phyloP scores from a whole-genome alignment of 2,113 vertebrate species.

The Gambusia holbrooki region DNA sequence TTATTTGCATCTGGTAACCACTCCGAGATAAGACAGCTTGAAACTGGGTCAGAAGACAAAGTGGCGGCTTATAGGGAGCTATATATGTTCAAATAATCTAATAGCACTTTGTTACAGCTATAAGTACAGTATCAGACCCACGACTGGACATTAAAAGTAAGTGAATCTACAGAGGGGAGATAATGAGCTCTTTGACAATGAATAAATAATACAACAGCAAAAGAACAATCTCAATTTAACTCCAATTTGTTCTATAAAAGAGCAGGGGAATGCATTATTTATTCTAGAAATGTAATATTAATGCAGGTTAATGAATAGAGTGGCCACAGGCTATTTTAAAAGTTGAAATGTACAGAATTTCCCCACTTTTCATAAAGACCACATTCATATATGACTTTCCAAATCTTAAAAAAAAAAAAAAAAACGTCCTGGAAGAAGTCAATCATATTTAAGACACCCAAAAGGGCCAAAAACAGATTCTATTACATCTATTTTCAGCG shows the following conservation, averaged over 20 bases:
- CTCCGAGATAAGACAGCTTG: no score
- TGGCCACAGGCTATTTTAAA: slow-evolving; percentile 18
- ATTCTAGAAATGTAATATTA: slow-evolving; percentile 63
- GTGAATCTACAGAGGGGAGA: neutral
- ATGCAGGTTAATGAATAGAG: slow-evolving; percentile 64
- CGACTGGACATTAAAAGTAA: slow-evolving; percentile 27
- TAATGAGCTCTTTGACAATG: slow-evolving; percentile 39
- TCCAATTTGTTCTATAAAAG: slow-evolving; percentile 48
- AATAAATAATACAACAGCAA: slow-evolving; percentile 52
- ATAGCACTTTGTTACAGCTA: slow-evolving; percentile 9
- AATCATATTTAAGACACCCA: neutral
- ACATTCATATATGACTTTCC: neutral
- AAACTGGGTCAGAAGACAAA: no score
- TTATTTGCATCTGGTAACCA: neutral
- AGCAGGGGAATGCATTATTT: slow-evolving; percentile 55
- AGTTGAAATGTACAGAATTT: slow-evolving; percentile 26
- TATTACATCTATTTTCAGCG: neutral
- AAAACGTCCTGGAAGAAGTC: neutral
- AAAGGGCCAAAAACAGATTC: neutral
- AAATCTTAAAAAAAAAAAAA: neutral
- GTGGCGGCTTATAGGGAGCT: neutral
- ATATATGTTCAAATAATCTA: neutral
- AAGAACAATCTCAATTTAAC: slow-evolving; percentile 59
- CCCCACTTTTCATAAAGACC: neutral
- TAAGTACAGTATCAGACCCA: slow-evolving; percentile 21